A percentile compares a stretch with the other conserved stretches of the same genome.
Evolutionary conservation across 2,888 invertebrate genomes (phyloP).

Genomic region (Podotricha telesiphe): DNA sequence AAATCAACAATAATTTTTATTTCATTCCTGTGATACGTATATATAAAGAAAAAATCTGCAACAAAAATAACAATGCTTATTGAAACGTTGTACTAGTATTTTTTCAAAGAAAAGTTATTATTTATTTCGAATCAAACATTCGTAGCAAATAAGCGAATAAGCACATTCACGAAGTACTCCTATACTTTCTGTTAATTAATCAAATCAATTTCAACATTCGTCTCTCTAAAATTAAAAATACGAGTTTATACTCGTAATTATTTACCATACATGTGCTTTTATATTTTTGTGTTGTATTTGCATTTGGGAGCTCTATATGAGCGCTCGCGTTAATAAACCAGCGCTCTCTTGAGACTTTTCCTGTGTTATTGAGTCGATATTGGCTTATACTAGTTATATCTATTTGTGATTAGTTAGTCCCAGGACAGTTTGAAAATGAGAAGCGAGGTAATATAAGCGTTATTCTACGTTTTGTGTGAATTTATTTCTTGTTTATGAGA

Average conservation of each 20-base stretch:
- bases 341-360: slow-evolving; percentile 37
- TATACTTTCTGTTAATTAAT: slow-evolving; percentile 11
- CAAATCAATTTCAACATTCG: slow-evolving; percentile 12
- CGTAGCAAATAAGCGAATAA: neutral
- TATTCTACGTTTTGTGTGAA: neutral
- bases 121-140: neutral
- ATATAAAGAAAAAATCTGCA: neutral
- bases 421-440: slow-evolving; percentile 16
- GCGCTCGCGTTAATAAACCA: slow-evolving; percentile 34
- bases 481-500: neutral
- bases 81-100: no score
- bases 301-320: slow-evolving; percentile 37
- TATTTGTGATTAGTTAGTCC: slow-evolving; percentile 28
- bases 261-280: slow-evolving; percentile 25
- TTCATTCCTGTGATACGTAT: no score
- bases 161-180: neutral
- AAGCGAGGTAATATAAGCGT: slow-evolving; percentile 4
- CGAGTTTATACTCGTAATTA: slow-evolving; percentile 4
- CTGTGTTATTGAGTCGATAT: slow-evolving; percentile 31
- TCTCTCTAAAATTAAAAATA: slow-evolving; percentile 10
- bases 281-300: slow-evolving; percentile 34
- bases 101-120: neutral
- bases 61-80: neutral
- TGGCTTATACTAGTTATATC: slow-evolving; percentile 23
- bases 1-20: no score